Evolutionary conservation across 2,113 vertebrate genomes (phyloP), one percentile per base, ranked within the genome.

Genomic region (Bagarius yarrelli): DNA sequence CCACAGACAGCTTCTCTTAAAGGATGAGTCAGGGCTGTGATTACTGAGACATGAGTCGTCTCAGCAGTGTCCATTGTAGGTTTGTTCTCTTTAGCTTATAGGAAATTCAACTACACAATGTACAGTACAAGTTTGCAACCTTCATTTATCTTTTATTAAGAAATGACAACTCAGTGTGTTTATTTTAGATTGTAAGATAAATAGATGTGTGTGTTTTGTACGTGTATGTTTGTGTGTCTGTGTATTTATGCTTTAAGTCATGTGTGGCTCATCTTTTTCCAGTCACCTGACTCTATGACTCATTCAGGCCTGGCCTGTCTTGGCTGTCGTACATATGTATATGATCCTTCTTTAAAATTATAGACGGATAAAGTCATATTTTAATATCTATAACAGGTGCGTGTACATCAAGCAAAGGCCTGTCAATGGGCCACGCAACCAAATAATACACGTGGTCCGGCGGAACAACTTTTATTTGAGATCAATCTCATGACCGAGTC

Each of bases 221-320:
- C 8, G 36, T 40, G 36, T 40, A 8, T 40, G 36, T 40, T 3
- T 40, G 36, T 40, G 36, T 40, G 36, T 40, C 3, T 40, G 36
- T 40, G 36, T 40, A 8, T 40, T 3, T 40, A 8, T 40, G 36
- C 8, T 3, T 40, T 61, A n/a, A 47, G 40, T 74, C 47, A 60
- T 40, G 32, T 44, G 23, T 55, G 50, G 9, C 50, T 81, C 79
- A 81, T 18, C 34, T 23, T 40, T n/a, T 81, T 81, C 70, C 70
- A 40, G 70, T 53, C 79, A 64, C 57, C 36, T 63, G 57, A 78
- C 47, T 72, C 18, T 55, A 56, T 63, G 79, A 74, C 56, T 74
- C 47, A 81, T 32, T 34, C 53, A 44, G 15, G 64, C 16, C 53
- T 79, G 52, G 50, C 32, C 25, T 15, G 34, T 78, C 47, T 16